Percentiles rank a stretch among this genome's conserved stretches.
Conservation (phyloP, 2,113 vertebrate species). For the Mystacornis crossleyi region DNA sequence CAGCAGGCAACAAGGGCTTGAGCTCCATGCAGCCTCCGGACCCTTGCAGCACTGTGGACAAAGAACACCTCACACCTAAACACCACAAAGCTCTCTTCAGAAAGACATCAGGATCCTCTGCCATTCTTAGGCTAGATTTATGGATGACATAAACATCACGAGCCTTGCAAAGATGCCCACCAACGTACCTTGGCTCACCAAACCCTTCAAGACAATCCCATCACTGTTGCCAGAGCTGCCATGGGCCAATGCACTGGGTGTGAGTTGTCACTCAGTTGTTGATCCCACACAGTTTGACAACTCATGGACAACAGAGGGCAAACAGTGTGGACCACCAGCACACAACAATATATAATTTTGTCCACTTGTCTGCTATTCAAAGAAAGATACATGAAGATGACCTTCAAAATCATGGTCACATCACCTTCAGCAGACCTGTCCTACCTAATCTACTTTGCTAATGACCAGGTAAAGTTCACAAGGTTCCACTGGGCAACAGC, state of each 20-base stretch:
- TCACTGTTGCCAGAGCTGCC: background rate
- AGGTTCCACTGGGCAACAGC: background rate
- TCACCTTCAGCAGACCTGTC: background rate
- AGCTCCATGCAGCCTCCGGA: background rate
- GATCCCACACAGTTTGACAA: background rate
- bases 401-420: background rate
- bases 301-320: background rate
- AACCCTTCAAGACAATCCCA: background rate
- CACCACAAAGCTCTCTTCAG: background rate
- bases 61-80: background rate
- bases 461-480: background rate
- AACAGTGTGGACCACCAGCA: background rate
- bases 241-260: background rate
- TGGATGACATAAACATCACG: background rate
- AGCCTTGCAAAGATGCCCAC: background rate
- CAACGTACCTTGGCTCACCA: background rate
- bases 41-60: background rate
- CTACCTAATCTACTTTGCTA: background rate
- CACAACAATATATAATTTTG: background rate
- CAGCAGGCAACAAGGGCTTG: fast-evolving
- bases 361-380: background rate
- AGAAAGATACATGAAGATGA: background rate
- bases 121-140: background rate
- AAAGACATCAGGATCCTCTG: background rate
- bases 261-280: background rate